phyloP scores from a whole-genome alignment of 2,113 vertebrate genomes.

The Anoplopoma fimbria region DNA sequence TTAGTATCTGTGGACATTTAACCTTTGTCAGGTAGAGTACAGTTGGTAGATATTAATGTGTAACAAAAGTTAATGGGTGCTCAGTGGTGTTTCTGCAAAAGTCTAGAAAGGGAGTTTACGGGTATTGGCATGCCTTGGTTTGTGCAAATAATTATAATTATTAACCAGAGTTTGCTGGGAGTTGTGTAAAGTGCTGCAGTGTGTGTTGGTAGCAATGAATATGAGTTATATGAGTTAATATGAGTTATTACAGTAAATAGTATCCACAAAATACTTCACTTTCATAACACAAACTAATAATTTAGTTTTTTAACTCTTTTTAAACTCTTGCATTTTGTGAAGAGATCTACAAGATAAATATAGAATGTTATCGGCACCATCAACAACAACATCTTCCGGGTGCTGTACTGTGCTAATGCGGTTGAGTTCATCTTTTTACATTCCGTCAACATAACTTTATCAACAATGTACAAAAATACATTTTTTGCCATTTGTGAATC shows the following conservation, averaged over 20 bases:
- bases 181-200: neutral
- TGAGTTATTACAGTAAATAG: too few species aligned
- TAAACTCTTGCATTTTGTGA: neutral
- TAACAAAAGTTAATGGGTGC: neutral
- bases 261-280: neutral
- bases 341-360: neutral
- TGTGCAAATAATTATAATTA: neutral
- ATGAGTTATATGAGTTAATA: too few species aligned
- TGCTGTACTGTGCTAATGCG: neutral
- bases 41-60: conserved; percentile 5
- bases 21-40: neutral
- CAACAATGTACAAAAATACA: neutral
- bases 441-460: neutral
- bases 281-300: neutral
- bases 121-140: neutral
- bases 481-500: neutral
- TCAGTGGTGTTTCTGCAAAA: neutral
- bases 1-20: conserved; percentile 2
- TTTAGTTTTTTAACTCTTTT: neutral
- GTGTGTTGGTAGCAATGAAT: too few species aligned
- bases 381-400: neutral
- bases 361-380: neutral
- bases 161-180: neutral
- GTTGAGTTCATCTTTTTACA: neutral
- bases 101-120: neutral